Percentiles rank a stretch among this genome's conserved stretches.
Conservation (phyloP, 2,888 invertebrate species). For the Rotaria socialis region DNA sequence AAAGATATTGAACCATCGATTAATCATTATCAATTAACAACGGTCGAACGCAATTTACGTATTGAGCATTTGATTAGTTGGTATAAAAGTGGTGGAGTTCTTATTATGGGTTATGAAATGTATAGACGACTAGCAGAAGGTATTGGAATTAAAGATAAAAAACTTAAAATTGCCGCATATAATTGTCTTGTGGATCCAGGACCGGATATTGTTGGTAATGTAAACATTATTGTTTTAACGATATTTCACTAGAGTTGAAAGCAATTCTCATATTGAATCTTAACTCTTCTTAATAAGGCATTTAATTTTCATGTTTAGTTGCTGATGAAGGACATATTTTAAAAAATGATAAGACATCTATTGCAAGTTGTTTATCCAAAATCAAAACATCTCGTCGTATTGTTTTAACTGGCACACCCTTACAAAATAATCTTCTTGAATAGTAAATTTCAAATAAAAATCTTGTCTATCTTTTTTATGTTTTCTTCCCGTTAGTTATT, state of each 20-base stretch:
- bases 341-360: slow-evolving; percentile 84
- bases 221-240: not conserved
- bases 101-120: slow-evolving; percentile 38
- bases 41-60: not conserved
- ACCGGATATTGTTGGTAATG: slow-evolving; percentile 35
- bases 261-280: too few relatives aligned
- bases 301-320: slow-evolving; percentile 72
- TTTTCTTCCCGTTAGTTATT: slow-evolving; percentile 64
- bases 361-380: slow-evolving; percentile 75
- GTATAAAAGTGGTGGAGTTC: slow-evolving; percentile 39
- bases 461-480: too few relatives aligned
- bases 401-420: slow-evolving; percentile 90
- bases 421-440: slow-evolving; percentile 78
- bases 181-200: slow-evolving; percentile 19
- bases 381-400: slow-evolving; percentile 78
- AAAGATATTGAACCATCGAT: not conserved
- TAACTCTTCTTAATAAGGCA: too few relatives aligned
- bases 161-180: not conserved
- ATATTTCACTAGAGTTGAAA: too few relatives aligned
- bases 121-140: not conserved
- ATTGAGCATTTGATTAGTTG: not conserved
- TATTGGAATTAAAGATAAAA: slow-evolving; percentile 19
- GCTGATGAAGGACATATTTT: slow-evolving; percentile 96
- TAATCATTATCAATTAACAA: not conserved
- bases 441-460: slow-evolving; percentile 51